Percentiles rank a stretch among this genome's conserved stretches.
Conservation (phyloP, 2,888 invertebrate genomes). For the Masnerella sp. region DNA sequence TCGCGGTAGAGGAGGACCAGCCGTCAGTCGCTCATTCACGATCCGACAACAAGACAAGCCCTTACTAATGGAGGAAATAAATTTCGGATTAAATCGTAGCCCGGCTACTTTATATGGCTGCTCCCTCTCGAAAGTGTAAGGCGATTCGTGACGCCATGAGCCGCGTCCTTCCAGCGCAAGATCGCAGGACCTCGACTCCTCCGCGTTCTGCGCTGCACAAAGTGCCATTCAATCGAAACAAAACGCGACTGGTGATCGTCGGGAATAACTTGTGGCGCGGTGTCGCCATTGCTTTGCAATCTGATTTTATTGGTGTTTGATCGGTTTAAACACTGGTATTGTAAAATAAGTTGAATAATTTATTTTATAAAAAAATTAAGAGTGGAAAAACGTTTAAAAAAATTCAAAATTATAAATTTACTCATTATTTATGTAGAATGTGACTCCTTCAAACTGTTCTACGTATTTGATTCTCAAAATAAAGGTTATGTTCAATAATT, state of each 20-base stretch:
- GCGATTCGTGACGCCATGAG: conserved; percentile 66
- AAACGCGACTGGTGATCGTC: conserved; percentile 33
- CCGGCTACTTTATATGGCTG: conserved; percentile 77
- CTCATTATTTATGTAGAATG: too few relatives aligned
- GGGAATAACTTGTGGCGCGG: conserved; percentile 27
- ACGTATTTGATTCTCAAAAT: too few relatives aligned
- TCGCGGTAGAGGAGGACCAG: conserved; percentile 48
- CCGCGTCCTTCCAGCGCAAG: conserved; percentile 65
- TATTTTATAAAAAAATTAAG: too few relatives aligned
- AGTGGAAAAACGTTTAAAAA: too few relatives aligned
- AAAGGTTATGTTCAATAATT: too few relatives aligned
- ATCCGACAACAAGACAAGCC: conserved; percentile 75
- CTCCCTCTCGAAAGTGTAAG: conserved; percentile 68
- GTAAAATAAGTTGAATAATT: too few relatives aligned
- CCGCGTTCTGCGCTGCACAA: conserved; percentile 49
- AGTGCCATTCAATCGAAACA: conserved; percentile 50
- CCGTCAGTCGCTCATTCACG: conserved; percentile 75
- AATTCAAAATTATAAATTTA: too few relatives aligned
- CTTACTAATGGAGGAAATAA: conserved; percentile 78
- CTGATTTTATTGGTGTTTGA: too few relatives aligned
- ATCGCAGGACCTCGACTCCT: conserved; percentile 63
- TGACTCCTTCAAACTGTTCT: too few relatives aligned
- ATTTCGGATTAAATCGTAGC: conserved; percentile 78
- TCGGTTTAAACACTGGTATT: too few relatives aligned
- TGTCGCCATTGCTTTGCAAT: too few relatives aligned